A percentile compares a stretch with the other conserved stretches of the same genome.
Evolutionary conservation across 2,113 vertebrate genomes (phyloP).

Genomic region (Chaetura pelagica): DNA sequence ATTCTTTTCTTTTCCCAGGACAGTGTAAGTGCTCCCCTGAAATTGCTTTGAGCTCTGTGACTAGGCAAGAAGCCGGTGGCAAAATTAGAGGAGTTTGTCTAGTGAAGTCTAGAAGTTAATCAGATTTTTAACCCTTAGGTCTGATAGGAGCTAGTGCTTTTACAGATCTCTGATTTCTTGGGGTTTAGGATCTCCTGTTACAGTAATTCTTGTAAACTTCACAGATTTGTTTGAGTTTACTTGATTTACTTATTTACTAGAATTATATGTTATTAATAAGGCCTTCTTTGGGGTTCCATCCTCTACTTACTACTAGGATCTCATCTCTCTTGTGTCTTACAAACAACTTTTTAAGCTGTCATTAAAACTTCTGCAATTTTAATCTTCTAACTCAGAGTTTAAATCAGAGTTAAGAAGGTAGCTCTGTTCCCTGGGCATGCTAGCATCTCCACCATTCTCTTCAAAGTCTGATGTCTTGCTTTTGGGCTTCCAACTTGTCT

Average conservation of each 20-base stretch:
- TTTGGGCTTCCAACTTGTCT: background rate
- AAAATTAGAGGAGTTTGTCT: background rate
- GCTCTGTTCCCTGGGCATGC: background rate
- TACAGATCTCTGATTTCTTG: background rate
- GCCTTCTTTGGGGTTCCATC: background rate
- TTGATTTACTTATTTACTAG: background rate
- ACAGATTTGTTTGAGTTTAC: background rate
- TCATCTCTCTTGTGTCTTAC: background rate
- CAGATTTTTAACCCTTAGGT: background rate
- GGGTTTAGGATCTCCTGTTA: background rate
- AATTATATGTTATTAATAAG: background rate
- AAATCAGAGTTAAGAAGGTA: background rate
- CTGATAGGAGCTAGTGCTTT: background rate
- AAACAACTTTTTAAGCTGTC: background rate
- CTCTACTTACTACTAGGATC: background rate
- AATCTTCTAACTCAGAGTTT: background rate
- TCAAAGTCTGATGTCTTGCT: background rate
- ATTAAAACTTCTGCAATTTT: background rate
- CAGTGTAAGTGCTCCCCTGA: constrained; percentile 6
- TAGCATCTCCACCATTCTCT: background rate
- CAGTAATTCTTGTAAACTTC: background rate
- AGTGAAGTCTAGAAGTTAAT: background rate
- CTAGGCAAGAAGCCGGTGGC: background rate
- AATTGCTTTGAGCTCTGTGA: background rate
- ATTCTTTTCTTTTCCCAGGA: background rate